These are phyloP conservation scores for Indicator indicator DNA, from an alignment of 2,113 vertebrate genomes.

Conservation along the genomic window DNA sequence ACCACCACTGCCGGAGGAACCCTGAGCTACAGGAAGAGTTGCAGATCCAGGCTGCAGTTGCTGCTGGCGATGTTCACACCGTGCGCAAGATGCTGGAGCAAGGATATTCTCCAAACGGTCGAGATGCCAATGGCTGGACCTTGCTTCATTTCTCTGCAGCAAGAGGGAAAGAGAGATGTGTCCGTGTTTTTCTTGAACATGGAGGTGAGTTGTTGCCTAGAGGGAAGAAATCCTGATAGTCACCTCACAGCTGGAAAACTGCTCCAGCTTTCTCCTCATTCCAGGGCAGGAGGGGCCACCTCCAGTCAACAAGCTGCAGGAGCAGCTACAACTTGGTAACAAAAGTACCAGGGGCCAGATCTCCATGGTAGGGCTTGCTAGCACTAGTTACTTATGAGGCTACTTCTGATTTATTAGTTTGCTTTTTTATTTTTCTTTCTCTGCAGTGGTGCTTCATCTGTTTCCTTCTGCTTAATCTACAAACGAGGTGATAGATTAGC, in stretches of 20 bases:
- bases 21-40: constrained; percentile 97
- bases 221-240: not conserved
- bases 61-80: constrained; percentile 94
- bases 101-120: constrained; percentile 94
- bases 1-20: constrained; percentile 97
- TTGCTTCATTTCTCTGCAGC: constrained; percentile 97
- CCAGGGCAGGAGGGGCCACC: too few relatives aligned
- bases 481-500: not conserved
- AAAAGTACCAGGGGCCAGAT: not conserved
- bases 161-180: constrained; percentile 95
- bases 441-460: not conserved
- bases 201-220: constrained; percentile 87
- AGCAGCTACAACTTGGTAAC: too few relatives aligned
- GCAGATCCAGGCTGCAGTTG: constrained; percentile 98
- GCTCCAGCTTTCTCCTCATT: too few relatives aligned
- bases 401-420: not conserved
- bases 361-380: not conserved
- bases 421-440: not conserved
- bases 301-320: too few relatives aligned
- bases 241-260: not conserved
- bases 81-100: constrained; percentile 97
- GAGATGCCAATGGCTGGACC: constrained; percentile 98
- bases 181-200: constrained; percentile 96
- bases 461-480: not conserved
- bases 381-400: not conserved